Evolutionary conservation across 2,888 invertebrate genomes (phyloP).

Genomic region (Alloscopus bannaensis): DNA sequence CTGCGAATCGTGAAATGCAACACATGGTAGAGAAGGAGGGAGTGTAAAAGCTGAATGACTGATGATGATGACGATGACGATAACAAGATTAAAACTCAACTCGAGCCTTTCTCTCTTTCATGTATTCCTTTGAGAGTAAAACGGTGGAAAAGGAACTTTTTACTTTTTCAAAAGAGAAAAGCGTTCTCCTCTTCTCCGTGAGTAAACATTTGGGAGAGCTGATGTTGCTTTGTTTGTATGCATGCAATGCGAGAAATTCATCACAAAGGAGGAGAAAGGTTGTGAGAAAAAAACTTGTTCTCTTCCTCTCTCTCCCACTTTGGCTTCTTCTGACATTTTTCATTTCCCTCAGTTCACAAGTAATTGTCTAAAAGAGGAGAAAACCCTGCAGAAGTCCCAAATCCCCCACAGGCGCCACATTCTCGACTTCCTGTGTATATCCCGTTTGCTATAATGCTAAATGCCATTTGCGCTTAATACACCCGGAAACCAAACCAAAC

Average conservation of each 20-base stretch:
- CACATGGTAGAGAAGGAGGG: no score
- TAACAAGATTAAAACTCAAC: constrained; percentile 22
- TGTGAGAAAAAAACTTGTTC: no score
- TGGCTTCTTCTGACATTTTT: constrained; percentile 35
- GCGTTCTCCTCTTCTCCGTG: neutral
- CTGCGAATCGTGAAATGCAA: neutral
- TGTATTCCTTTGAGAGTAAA: constrained; percentile 4
- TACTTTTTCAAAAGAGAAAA: neutral
- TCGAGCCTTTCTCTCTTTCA: neutral
- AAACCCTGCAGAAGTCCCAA: constrained; percentile 27
- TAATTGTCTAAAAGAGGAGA: neutral
- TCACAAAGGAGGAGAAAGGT: neutral
- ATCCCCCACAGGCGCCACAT: constrained; percentile 21
- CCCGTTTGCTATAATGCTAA: no score
- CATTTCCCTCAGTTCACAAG: constrained; percentile 23
- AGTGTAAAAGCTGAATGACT: no score
- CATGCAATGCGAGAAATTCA: constrained; percentile 3
- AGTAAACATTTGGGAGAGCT: neutral
- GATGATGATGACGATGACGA: constrained; percentile 3
- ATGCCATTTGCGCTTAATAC: no score
- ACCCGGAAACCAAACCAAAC: no score
- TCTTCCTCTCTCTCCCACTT: no score
- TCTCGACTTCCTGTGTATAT: no score
- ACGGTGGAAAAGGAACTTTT: neutral
- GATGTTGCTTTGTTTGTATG: neutral